Percentiles rank a stretch among this genome's conserved stretches.
These are phyloP conservation scores for Chroicocephalus ridibundus DNA, from an alignment of 2,113 vertebrate genomes.

Conservation along the genomic window DNA sequence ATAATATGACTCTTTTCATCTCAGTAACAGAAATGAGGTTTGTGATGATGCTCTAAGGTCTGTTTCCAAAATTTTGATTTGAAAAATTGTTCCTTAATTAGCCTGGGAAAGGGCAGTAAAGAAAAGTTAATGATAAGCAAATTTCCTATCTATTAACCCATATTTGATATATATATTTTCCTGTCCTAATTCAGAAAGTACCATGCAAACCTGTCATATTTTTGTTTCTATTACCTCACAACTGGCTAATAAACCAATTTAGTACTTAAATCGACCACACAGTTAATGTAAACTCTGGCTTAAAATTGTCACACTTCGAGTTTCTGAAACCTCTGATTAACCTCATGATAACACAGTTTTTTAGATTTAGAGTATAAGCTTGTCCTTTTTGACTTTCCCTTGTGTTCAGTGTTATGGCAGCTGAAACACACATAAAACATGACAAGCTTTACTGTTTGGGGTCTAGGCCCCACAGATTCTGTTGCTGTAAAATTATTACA, in stretches of 20 bases:
- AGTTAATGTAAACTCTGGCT: not conserved
- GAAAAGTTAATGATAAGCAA: not conserved
- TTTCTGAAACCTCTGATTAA: constrained; percentile 16
- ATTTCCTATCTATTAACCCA: not conserved
- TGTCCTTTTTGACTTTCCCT: not conserved
- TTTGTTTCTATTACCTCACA: not conserved
- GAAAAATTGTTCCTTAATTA: not conserved
- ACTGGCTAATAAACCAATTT: not conserved
- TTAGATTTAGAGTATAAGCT: not conserved
- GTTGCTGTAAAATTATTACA: not conserved
- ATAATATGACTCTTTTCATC: not conserved
- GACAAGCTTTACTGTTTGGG: not conserved
- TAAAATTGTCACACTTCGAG: not conserved
- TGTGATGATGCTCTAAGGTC: not conserved
- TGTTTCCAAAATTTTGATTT: not conserved
- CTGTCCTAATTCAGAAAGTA: not conserved
- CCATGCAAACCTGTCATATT: not conserved
- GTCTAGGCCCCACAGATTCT: not conserved
- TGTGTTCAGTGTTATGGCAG: not conserved
- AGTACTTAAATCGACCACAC: not conserved
- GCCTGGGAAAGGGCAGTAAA: not conserved
- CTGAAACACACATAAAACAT: not conserved
- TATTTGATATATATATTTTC: not conserved
- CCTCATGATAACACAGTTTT: not conserved
- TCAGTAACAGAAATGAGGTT: not conserved